Conservation (phyloP, 2,113 vertebrate species). For the Dasyprocta punctata region DNA sequence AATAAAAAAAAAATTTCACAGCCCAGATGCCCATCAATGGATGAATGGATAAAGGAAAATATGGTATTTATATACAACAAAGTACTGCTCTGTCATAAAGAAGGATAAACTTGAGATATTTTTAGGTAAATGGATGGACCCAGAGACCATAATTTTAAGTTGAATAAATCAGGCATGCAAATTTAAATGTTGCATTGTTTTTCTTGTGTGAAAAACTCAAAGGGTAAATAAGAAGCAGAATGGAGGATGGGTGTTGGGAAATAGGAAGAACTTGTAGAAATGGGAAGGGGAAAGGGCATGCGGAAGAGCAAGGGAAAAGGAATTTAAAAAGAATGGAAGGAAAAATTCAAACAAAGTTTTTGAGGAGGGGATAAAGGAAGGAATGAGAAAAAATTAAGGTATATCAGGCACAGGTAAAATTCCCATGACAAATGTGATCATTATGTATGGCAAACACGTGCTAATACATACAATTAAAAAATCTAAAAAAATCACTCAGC, state of each 20-base stretch:
- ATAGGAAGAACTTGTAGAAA: not conserved
- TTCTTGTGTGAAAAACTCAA: not conserved
- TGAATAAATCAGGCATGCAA: not conserved
- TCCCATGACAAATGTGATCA: not conserved
- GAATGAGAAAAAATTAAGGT: not conserved
- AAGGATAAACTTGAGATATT: not conserved
- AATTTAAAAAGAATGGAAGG: not conserved
- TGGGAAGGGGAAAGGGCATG: not conserved
- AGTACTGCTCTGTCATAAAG: not conserved
- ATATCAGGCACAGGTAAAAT: not conserved
- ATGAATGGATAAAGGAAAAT: not conserved
- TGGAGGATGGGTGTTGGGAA: not conserved
- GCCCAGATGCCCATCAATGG: not conserved
- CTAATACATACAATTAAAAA: not conserved
- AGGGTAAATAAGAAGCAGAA: not conserved
- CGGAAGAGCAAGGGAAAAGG: not conserved
- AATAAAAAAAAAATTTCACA: not conserved
- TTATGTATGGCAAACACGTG: not conserved
- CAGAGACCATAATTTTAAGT: not conserved
- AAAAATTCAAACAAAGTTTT: not conserved
- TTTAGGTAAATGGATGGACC: not conserved
- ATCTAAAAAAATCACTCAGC: not conserved
- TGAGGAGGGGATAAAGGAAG: not conserved
- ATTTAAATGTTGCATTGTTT: not conserved
- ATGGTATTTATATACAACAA: not conserved